phyloP scores from a whole-genome alignment of 2,888 invertebrate species.

The Norana najaformis region DNA sequence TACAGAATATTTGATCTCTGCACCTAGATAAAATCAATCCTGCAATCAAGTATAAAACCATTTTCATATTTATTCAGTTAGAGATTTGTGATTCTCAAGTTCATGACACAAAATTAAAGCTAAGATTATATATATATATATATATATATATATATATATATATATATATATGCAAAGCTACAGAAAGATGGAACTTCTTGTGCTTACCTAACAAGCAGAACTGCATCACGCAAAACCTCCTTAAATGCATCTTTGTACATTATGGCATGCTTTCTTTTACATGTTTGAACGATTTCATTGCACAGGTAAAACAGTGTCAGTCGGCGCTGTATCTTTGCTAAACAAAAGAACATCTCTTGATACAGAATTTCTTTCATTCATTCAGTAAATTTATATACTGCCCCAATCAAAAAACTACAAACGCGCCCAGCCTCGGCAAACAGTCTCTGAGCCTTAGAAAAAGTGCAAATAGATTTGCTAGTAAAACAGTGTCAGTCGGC shows the following conservation, averaged over 20 bases:
- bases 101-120: neutral
- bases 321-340: conserved; percentile 81
- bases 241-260: conserved; percentile 83
- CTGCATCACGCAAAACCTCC: conserved; percentile 85
- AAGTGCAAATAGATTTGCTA: no score
- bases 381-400: no score
- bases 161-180: neutral
- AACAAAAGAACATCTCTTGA: neutral
- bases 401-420: no score
- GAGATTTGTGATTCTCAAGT: neutral
- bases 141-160: neutral
- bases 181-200: neutral
- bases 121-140: neutral
- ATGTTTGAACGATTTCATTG: conserved; percentile 96
- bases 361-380: no score
- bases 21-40: no score
- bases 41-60: neutral
- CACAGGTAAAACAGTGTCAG: conserved; percentile 89
- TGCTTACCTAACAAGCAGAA: conserved; percentile 67
- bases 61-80: neutral
- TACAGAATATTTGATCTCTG: no score
- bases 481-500: conserved; percentile 86
- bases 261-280: conserved; percentile 81
- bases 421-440: no score
- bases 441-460: no score